Conservation (phyloP, 1,140 invertebrate species). For the Drosophila setifemur region DNA sequence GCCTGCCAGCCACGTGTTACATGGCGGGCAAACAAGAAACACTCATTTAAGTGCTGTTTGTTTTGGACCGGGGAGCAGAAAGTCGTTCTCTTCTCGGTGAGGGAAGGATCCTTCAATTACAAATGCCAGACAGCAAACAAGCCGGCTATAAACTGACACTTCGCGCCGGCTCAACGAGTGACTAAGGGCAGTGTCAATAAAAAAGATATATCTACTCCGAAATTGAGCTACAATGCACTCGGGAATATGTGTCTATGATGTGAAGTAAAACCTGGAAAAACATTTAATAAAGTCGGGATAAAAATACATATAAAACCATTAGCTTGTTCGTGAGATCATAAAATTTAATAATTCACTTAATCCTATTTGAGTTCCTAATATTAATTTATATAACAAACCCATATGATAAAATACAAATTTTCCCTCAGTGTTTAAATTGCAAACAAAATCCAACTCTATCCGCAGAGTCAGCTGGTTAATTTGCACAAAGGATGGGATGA, state of each 20-base stretch:
- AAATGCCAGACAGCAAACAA: conserved; percentile 43
- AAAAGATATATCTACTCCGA: conserved; percentile 2
- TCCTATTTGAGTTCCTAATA: too few species aligned
- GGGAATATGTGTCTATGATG: neutral
- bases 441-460: too few species aligned
- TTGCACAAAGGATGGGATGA: conserved; percentile 1
- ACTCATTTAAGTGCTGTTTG: conserved; percentile 66
- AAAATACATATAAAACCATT: too few species aligned
- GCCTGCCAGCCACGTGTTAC: conserved; percentile 61
- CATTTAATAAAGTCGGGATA: too few species aligned
- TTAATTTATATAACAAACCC: too few species aligned
- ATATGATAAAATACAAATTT: too few species aligned
- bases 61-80: conserved; percentile 38
- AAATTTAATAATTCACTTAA: too few species aligned
- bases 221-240: conserved; percentile 23
- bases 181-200: conserved; percentile 8
- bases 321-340: too few species aligned
- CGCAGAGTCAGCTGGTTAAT: conserved; percentile 7
- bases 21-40: conserved; percentile 56
- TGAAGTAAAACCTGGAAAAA: too few species aligned
- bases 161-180: conserved; percentile 14
- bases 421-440: conserved; percentile 4
- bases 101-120: conserved; percentile 64
- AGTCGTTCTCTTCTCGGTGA: too few species aligned
- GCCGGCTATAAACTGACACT: conserved; percentile 49